Conservation (phyloP, 2,797 vertebrate genomes). For the Artibeus jamaicensis region DNA sequence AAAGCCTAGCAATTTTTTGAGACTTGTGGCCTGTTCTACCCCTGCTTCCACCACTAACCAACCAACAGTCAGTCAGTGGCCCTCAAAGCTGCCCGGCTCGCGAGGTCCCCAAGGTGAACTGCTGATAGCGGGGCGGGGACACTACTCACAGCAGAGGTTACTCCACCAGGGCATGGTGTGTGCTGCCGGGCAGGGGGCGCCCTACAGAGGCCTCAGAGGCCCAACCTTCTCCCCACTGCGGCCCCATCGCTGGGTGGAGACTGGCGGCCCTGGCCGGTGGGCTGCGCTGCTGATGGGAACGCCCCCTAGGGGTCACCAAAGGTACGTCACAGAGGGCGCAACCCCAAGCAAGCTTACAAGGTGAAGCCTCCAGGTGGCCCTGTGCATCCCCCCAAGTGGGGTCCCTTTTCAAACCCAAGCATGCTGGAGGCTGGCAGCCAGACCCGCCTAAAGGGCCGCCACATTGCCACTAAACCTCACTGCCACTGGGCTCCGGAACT, state of each 20-base stretch:
- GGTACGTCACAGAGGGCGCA: slow-evolving; percentile 44
- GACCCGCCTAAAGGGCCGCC: not conserved
- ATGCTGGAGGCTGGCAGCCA: not conserved
- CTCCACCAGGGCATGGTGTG: slow-evolving; percentile 58
- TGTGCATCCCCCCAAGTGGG: not conserved
- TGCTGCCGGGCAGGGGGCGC: not conserved
- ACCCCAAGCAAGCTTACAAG: not conserved
- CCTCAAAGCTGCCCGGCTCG: not conserved
- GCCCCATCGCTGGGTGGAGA: slow-evolving; percentile 53
- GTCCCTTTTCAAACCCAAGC: not conserved
- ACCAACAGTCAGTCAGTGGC: no score
- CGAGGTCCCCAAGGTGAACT: fast-evolving
- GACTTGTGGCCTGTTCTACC: not conserved
- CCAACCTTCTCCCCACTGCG: not conserved
- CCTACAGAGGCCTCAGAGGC: not conserved
- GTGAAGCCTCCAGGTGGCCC: no score
- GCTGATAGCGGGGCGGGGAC: not conserved
- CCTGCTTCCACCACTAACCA: not conserved
- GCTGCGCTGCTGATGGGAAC: not conserved
- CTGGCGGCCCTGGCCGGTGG: not conserved
- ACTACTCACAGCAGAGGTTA: slow-evolving; percentile 63
- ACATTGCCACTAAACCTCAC: not conserved
- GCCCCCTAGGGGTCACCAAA: not conserved
- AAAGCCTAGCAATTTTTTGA: not conserved
- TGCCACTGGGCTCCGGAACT: not conserved